phyloP scores from a whole-genome alignment of 1,140 invertebrate species.

The Drosophila nannoptera region DNA sequence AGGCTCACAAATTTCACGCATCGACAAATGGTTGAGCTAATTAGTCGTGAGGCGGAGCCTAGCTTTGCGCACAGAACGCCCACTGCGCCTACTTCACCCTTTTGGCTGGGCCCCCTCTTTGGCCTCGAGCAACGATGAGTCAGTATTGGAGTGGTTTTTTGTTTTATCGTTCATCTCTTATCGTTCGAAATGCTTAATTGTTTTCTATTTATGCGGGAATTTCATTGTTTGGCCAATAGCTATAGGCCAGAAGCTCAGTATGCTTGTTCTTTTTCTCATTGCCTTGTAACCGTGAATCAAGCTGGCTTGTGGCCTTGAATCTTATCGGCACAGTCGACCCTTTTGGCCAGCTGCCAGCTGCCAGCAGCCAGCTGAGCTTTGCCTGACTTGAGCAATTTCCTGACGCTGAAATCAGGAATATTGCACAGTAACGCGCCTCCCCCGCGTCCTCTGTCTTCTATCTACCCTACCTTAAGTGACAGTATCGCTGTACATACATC shows the following conservation, averaged over 20 bases:
- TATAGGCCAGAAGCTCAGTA: constrained; percentile 31
- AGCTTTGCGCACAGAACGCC: constrained; percentile 5
- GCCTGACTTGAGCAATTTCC: constrained; percentile 21
- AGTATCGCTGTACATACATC: constrained; percentile 29
- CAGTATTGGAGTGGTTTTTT: constrained; percentile 30
- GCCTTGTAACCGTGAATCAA: constrained; percentile 17
- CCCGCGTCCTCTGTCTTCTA: background rate
- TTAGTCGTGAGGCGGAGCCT: constrained; percentile 22
- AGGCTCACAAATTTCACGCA: constrained; percentile 60
- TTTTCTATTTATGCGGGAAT: constrained; percentile 72
- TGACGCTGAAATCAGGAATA: constrained; percentile 1
- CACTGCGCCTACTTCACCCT: background rate
- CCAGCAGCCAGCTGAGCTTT: background rate
- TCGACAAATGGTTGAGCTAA: constrained; percentile 40
- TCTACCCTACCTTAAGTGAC: background rate
- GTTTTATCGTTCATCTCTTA: constrained; percentile 64
- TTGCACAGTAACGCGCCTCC: background rate
- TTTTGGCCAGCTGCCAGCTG: constrained; percentile 5
- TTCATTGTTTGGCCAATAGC: constrained; percentile 65
- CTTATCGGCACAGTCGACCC: constrained; percentile 22
- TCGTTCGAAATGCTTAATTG: constrained; percentile 66
- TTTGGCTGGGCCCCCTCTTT: background rate
- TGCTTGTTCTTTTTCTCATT: constrained; percentile 5
- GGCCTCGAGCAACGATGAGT: constrained; percentile 34
- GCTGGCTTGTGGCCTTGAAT: constrained; percentile 5